These are phyloP conservation scores for Spea multiplicata DNA, from an alignment of 2,113 vertebrate genomes.

Conservation along the genomic window DNA sequence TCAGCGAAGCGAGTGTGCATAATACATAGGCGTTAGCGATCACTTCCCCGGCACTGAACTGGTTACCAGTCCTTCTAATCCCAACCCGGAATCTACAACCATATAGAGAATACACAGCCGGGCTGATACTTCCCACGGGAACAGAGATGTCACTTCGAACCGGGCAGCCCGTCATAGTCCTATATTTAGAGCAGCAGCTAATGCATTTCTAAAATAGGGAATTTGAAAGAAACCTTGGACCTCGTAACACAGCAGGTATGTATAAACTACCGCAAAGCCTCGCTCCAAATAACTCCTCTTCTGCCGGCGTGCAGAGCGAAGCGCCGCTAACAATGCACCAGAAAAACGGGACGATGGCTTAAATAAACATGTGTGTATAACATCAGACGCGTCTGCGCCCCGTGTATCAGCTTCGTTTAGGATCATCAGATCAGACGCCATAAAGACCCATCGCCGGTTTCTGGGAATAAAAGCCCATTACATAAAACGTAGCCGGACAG, in stretches of 20 bases:
- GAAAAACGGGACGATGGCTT: not conserved
- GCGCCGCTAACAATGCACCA: not conserved
- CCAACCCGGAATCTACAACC: not conserved
- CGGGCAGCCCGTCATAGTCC: constrained; percentile 6
- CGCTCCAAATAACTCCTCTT: not conserved
- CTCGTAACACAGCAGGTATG: constrained; percentile 16
- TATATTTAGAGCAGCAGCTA: constrained; percentile 24
- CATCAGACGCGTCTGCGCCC: not conserved
- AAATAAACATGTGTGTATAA: constrained; percentile 6
- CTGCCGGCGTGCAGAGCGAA: not conserved
- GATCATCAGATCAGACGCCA: not conserved
- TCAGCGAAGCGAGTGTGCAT: no score
- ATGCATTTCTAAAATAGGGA: constrained; percentile 39
- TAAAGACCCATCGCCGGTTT: not conserved
- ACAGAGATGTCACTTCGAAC: constrained; percentile 15
- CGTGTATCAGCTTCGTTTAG: not conserved
- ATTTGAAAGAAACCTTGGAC: constrained; percentile 20
- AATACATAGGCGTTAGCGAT: no score
- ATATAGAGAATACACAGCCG: not conserved
- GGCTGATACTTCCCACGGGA: not conserved
- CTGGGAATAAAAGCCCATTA: not conserved
- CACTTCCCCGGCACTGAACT: no score
- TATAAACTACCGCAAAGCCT: constrained; percentile 14
- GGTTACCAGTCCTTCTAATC: no score
- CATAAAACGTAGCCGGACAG: no score